Evolutionary conservation across 2,888 invertebrate species (phyloP), one percentile per base, ranked within the genome.

Genomic region (Xanthostigma xanthostigma): DNA sequence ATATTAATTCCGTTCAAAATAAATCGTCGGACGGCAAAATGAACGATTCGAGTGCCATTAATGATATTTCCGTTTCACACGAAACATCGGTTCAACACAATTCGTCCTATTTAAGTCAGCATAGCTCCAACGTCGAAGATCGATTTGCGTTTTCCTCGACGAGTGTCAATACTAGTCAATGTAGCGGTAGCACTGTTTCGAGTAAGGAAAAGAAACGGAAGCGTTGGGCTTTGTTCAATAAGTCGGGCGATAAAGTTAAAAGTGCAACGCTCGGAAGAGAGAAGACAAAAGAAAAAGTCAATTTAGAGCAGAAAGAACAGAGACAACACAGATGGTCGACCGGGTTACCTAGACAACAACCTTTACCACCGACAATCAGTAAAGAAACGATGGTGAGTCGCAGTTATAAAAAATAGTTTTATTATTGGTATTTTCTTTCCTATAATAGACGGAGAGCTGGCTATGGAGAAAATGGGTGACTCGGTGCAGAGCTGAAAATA

Each of bases 371-470:
- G 1, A 80, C 80, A 44, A 83, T 83, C 59, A 84, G 83, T 59
- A 85, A 84, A 69, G 86, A 86, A 67, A 81, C 82, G 53, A 76
- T 85, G 81, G 85, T 84, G 59, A 69, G 72, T 65, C 37, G 43
- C 13, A 42, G 4, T 41, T 41, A 14, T 34, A 9, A 17, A 35
- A 14, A 47, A 35, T 34, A 17, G 5, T 38, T 48, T 46, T 36
- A 36, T 51, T 47, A 6, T 34, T 42, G 13, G 13, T 13, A 11
- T 8, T 11, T n/a, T n/a, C n/a, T n/a, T n/a, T n/a, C n/a, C n/a
- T n/a, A n/a, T n/a, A n/a, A n/a, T n/a, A n/a, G n/a, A n/a, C n/a
- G n/a, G n/a, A n/a, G n/a, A n/a, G n/a, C n/a, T n/a, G n/a, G n/a
- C n/a, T n/a, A n/a, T n/a, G n/a, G n/a, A n/a, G n/a, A n/a, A n/a